Evolutionary conservation across 1,140 invertebrate genomes (phyloP).

Genomic region (Pachypeltis micranthus): DNA sequence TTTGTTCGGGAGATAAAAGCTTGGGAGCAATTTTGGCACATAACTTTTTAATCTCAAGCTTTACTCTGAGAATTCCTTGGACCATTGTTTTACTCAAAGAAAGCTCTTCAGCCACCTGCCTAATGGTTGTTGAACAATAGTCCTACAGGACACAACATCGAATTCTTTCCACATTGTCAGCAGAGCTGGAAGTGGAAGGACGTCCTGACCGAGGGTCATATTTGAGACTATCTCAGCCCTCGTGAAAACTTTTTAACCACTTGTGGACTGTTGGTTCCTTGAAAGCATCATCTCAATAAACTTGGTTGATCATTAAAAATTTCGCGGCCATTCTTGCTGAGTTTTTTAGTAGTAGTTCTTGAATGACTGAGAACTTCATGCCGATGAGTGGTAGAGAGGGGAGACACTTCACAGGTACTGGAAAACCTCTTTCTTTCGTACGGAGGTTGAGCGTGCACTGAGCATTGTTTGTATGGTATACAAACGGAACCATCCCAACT

Average conservation of each 20-base stretch:
- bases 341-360: not conserved
- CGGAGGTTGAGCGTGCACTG: not conserved
- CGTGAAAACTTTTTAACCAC: constrained; percentile 23
- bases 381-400: not conserved
- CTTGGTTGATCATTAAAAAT: not conserved
- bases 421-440: not conserved
- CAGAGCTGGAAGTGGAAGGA: constrained; percentile 26
- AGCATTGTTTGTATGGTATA: not conserved
- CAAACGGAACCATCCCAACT: not conserved
- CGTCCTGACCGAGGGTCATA: constrained; percentile 21
- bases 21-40: constrained; percentile 12
- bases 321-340: not conserved
- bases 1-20: no score
- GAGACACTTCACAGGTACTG: not conserved
- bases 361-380: not conserved
- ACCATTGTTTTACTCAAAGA: constrained; percentile 15
- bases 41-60: constrained; percentile 19
- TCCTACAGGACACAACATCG: constrained; percentile 17
- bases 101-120: constrained; percentile 21
- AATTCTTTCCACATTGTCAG: constrained; percentile 30
- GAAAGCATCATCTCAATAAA: constrained; percentile 20
- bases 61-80: constrained; percentile 22
- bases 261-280: constrained; percentile 21
- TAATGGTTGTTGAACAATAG: constrained; percentile 24
- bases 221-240: constrained; percentile 21